Base-by-base conservation (phyloP, 1,140 invertebrate species). In the Pollicipes pollicipes region DNA sequence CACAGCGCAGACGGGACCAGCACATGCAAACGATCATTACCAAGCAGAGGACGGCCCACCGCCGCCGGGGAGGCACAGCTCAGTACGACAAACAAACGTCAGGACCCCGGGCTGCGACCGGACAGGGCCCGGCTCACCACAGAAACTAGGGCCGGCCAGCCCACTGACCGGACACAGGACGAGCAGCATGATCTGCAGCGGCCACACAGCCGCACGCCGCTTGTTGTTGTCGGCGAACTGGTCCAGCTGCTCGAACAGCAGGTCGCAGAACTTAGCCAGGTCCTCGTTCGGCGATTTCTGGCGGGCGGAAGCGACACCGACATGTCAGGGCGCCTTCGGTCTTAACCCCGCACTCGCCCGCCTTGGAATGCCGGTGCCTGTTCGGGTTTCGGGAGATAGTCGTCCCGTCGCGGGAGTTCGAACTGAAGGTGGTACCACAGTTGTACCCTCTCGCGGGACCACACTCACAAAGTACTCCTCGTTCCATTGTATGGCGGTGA, bases 131-230 rank as follows among this genome's bases (percentile, higher is more conserved):
- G 45, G 21, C 6, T 3, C 8, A 21, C 45, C 17, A 58, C 45
- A 10, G 13, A 58, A 3, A 10, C 6, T 21, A 58, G 45, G 2
- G 6, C 6, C 45, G 3, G 45, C 13, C 17, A 21, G 24, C 8
- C 6, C 24, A 13, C 45, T 58, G 6, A 93, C 90, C 2, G 95
- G 95, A 77, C 92, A 95, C 3, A 98, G 81, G 72, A 97, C 87
- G 0, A 98, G 81, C 63, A 98, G 80, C 87, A 98, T 90, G 76
- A 98, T 97, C 81, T 97, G 95, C 37, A 98, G 78, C 0, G 95
- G 93, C 95, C 95, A 98, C 70, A 95, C 89, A 30, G 88, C 86
- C 3, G 84, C 83, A 27, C 88, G 86, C 70, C 91, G 84, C 70
- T 91, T 92, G 76, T 93, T 95, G 69, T 80, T 83, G 76, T 97